These are phyloP conservation scores for Neolamprologus toae DNA, from an alignment of 2,113 vertebrate species.

Conservation along the genomic window DNA sequence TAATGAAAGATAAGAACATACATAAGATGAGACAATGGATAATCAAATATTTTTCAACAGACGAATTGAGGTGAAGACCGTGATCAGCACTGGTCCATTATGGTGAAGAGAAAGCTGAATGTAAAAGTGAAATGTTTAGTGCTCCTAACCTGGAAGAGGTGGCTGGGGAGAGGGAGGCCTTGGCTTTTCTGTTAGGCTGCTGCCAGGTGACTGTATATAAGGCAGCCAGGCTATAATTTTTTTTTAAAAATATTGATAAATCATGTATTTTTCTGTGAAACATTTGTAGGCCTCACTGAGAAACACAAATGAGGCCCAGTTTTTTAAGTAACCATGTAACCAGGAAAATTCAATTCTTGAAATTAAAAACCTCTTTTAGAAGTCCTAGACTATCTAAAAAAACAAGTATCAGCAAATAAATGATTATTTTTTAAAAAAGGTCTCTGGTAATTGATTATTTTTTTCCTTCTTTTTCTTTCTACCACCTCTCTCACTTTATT, in stretches of 20 bases:
- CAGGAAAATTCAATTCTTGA: fast-evolving
- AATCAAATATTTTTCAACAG: not conserved
- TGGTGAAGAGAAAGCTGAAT: not conserved
- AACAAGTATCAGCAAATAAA: not conserved
- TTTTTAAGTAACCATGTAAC: not conserved
- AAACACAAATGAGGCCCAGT: not conserved
- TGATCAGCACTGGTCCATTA: not conserved
- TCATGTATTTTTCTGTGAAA: not conserved
- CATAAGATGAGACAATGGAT: not conserved
- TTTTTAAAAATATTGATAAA: not conserved
- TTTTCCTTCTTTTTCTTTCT: not conserved
- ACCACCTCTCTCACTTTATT: not conserved
- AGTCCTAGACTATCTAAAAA: not conserved
- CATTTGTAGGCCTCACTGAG: not conserved
- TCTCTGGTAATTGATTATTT: not conserved
- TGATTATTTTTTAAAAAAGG: not conserved
- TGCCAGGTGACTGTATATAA: not conserved
- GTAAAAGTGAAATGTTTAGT: not conserved
- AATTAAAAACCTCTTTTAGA: not conserved
- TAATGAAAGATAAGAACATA: not conserved
- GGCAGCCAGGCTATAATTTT: not conserved
- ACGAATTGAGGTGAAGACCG: not conserved
- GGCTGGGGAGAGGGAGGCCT: not conserved
- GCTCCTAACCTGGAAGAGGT: not conserved
- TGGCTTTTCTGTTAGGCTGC: not conserved